Evolutionary conservation across 2,797 vertebrate species (phyloP).

Genomic region (Eulemur albifrons): DNA sequence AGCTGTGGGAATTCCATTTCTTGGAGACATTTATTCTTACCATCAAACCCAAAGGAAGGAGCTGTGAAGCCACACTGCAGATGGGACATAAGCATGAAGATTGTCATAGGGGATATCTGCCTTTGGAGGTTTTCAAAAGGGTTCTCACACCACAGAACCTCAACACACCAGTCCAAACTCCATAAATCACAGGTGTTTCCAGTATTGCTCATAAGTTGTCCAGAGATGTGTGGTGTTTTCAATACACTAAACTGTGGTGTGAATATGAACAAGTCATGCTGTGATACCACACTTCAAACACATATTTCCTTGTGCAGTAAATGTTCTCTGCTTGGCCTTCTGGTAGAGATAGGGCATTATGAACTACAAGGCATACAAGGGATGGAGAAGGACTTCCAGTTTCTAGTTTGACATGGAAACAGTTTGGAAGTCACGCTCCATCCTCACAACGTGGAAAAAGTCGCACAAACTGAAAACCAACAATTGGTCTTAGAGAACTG

Average conservation of each 20-base stretch:
- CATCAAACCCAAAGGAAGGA: not conserved
- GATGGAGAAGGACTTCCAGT: not conserved
- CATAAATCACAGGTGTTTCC: not conserved
- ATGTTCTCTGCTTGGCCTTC: not conserved
- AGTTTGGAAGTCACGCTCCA: not conserved
- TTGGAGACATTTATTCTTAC: not conserved
- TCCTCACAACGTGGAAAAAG: not conserved
- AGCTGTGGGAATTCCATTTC: not conserved
- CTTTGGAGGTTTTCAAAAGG: not conserved
- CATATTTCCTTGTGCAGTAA: not conserved
- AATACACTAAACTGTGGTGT: not conserved
- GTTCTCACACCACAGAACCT: not conserved
- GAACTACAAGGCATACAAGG: not conserved
- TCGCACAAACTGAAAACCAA: not conserved
- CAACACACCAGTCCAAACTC: not conserved
- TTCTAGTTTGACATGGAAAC: not conserved
- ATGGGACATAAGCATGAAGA: not conserved
- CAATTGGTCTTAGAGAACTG: not conserved
- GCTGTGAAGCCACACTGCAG: not conserved
- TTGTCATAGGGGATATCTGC: not conserved
- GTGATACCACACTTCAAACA: not conserved
- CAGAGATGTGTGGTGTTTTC: not conserved
- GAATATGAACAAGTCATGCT: not conserved
- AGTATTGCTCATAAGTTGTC: not conserved
- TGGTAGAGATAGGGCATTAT: not conserved